A percentile compares a stretch with the other conserved stretches of the same genome.
Evolutionary conservation across 35 echinoderm and acorn worm genomes (phyloP).

Genomic region (Strongylocentrotus purpuratus): DNA sequence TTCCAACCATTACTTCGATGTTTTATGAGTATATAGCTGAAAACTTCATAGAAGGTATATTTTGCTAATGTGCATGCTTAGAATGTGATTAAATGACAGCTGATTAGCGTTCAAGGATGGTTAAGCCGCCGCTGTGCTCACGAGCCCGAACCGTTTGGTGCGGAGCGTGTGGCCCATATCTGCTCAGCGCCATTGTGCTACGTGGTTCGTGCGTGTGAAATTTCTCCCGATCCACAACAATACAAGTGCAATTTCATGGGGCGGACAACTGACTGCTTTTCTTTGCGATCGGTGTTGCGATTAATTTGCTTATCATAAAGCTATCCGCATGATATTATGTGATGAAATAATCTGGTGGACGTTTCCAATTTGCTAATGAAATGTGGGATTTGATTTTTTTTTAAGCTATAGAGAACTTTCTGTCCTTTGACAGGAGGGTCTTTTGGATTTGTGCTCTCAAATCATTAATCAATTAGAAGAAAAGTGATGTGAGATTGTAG

Average conservation of each 20-base stretch:
- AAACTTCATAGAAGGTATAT: not conserved
- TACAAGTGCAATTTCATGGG: not conserved
- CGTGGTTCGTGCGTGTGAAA: conserved; percentile 32
- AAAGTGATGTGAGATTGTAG: not conserved
- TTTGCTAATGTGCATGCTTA: conserved; percentile 26
- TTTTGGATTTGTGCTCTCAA: not conserved
- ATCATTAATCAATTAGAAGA: not conserved
- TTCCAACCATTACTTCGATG: not conserved
- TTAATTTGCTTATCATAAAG: conserved; percentile 43
- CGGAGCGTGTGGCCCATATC: conserved; percentile 45
- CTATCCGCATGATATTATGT: not conserved
- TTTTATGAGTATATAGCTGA: not conserved
- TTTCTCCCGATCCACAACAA: conserved; percentile 27
- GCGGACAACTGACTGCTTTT: conserved; percentile 17
- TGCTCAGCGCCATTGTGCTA: conserved; percentile 7
- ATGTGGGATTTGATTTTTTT: conserved; percentile 4
- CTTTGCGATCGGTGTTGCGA: conserved; percentile 27
- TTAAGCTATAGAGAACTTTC: not conserved
- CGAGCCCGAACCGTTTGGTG: conserved; percentile 19
- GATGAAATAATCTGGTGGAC: not conserved
- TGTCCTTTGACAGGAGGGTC: not conserved
- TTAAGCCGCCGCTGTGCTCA: conserved; percentile 30
- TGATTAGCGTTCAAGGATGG: conserved; percentile 49
- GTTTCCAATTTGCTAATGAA: conserved; percentile 8
- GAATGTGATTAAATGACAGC: not conserved